phyloP scores from a whole-genome alignment of 2,888 invertebrate species.

The Saturnia pavonia region DNA sequence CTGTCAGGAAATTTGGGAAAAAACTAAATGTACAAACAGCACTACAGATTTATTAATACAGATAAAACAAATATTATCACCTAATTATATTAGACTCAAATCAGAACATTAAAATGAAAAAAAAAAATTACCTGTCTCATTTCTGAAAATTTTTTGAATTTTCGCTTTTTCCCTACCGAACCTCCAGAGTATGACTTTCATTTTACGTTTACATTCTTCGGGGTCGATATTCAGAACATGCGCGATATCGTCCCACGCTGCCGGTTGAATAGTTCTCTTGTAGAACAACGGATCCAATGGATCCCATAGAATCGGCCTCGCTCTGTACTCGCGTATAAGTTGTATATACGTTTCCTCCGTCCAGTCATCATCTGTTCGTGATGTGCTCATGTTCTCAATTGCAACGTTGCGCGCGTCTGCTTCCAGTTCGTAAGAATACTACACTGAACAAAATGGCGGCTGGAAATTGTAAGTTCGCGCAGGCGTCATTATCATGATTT shows the following conservation, averaged over 20 bases:
- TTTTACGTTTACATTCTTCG: background rate
- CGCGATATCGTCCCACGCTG: background rate
- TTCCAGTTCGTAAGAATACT: background rate
- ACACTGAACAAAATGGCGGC: background rate
- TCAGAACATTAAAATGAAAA: background rate
- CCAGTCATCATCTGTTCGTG: background rate
- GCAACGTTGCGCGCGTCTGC: background rate
- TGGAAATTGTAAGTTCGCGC: background rate
- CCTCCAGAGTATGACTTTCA: background rate
- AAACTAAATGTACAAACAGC: too few species aligned
- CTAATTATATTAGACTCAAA: too few species aligned
- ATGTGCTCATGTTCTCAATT: background rate
- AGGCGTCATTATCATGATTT: background rate
- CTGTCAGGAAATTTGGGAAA: too few species aligned
- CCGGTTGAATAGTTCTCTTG: background rate
- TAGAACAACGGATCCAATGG: background rate
- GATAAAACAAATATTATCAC: too few species aligned
- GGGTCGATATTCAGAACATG: background rate
- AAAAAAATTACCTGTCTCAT: background rate
- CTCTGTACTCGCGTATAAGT: conserved; percentile 1
- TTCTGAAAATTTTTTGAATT: background rate
- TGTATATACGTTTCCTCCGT: background rate
- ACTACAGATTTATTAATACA: too few species aligned
- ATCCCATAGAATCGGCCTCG: background rate
- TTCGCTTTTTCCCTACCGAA: background rate